Evolutionary conservation across 2,888 invertebrate species (phyloP), one percentile per base, ranked within the genome.

Genomic region (Pseudeuparius sepicola): DNA sequence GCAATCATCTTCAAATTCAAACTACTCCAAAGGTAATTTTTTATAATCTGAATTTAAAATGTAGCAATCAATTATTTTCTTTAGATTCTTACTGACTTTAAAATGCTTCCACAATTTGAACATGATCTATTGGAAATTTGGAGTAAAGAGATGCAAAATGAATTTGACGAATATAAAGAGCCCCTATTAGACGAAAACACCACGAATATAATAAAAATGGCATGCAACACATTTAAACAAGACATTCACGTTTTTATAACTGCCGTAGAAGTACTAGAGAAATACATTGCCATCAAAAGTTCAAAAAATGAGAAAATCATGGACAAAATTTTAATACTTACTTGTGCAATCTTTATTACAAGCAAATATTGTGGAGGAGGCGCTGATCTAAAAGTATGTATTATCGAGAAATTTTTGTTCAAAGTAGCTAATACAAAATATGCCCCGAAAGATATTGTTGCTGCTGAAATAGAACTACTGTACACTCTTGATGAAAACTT

Each of bases 191-290:
- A 53, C 10, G 47, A 49, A 29, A 33, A 33, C 24, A 47, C 50
- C 1, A 43, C 52, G 17, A 48, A 49, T 26, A 31, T 54, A 20
- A 41, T 58, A 18, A 55, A 54, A 44, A 41, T 51, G 6, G 42
- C 50, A 1, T 59, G 59, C 33, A 49, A 52, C 23, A 46, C 46
- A 6, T 41, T 56, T 12, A 47, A 53, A 23, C 51, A 55, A 35
- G 55, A 54, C 32, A 40, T 50, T 11, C 51, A 59, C 36, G 56
- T 60, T 4, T 57, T 59, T 36, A 46, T 56, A 17, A 51, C 50
- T 43, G 42, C 49, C n/a, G 46, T 54, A 1, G 56, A 58, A 23
- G 43, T 57, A 10, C 34, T 55, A 12, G 55, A 57, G 39, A 41
- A 51, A 31, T 59, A 57, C 34, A 47, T 56, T 11, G 28, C 37